Evolutionary conservation across 2,113 vertebrate genomes (phyloP), one percentile per base, ranked within the genome.

Genomic region (Paedocypris sp.): DNA sequence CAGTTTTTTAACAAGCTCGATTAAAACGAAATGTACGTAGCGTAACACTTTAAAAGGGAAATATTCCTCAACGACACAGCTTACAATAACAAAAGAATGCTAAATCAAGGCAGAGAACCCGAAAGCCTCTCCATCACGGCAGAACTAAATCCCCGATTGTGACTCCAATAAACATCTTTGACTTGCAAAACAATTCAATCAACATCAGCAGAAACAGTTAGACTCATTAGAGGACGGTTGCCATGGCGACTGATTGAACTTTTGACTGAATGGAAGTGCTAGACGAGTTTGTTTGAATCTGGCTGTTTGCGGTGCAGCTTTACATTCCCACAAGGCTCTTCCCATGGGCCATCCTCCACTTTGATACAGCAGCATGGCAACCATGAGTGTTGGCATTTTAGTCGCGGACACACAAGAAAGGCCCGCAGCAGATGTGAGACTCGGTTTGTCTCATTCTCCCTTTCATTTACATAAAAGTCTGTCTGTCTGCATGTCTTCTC

Each of bases 281-380:
- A 38, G 22, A 58, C 53, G 62, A 31, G 48, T 39, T 59, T 64
- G 62, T 61, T 65, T 70, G 62, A 58, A 49, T 60, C 42, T 19
- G 36, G 33, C 23, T 31, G 50, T 70, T 65, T 56, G 59, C 57
- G 61, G 50, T 57, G 18, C 32, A 32, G 60, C 62, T 62, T 61
- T 53, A 60, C 68, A 66, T 70, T 70, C 68, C 53, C 43, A 61
- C 60, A 63, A 41, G 45, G n/a, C n/a, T 38, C 45, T 42, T 60
- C 36, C 61, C 38, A 58, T 58, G 25, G 16, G 39, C 54, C 39
- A 58, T 46, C 39, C 28, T 63, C 39, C 61, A 54, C 62, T 57
- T 33, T 4, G 41, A 62, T 43, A 39, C 68, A 66, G 45, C 45
- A 9, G 50, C 58, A 62, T 60, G 62, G 68, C 68, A 70, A 66